A percentile compares a stretch with the other conserved stretches of the same genome.
Evolutionary conservation across 2,888 invertebrate genomes (phyloP).

Genomic region (Trissonchulus latispiculum): DNA sequence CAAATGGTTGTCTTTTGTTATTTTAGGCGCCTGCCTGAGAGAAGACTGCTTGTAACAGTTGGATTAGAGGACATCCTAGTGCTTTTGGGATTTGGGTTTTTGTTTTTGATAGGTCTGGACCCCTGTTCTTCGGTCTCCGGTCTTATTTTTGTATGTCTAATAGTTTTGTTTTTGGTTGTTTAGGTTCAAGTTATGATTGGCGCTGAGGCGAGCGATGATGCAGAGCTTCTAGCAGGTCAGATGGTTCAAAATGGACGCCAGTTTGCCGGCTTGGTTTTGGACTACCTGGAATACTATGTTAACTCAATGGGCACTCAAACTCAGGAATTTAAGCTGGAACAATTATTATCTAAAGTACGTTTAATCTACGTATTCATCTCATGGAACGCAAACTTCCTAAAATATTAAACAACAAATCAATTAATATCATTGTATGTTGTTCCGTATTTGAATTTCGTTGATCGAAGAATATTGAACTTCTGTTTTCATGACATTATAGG

Average conservation of each 20-base stretch:
- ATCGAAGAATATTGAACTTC: no score
- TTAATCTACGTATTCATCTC: no score
- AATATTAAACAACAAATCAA: background rate
- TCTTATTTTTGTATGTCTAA: no score
- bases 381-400: background rate
- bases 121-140: no score
- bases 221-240: background rate
- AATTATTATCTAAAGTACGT: background rate
- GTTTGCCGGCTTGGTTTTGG: background rate
- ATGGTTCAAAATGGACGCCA: background rate
- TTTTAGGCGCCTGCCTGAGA: no score
- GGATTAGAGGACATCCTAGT: no score
- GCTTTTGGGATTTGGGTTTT: no score
- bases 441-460: no score
- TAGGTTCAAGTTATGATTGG: background rate
- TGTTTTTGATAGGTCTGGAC: no score
- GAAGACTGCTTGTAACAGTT: no score
- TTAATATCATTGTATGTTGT: background rate
- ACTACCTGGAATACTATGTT: background rate
- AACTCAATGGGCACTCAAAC: background rate
- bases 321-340: background rate
- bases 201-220: background rate
- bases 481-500: conserved; percentile 28
- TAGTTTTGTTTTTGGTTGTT: background rate
- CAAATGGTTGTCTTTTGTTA: no score